A percentile compares a stretch with the other conserved stretches of the same genome.
phyloP scores from a whole-genome alignment of 2,797 vertebrate species.

The Poecilia picta region DNA sequence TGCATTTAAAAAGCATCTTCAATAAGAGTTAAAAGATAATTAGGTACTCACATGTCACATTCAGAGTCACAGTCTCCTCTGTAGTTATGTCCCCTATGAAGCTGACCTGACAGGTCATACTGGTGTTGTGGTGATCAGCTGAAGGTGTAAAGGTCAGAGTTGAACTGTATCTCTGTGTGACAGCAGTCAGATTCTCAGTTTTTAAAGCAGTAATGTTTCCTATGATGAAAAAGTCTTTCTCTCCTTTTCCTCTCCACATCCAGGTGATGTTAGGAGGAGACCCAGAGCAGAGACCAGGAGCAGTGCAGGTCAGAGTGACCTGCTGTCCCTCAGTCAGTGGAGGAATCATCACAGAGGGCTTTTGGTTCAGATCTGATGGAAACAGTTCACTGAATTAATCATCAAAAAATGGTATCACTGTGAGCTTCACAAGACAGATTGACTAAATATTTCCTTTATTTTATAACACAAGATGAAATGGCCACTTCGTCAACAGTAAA shows the following conservation, averaged over 20 bases:
- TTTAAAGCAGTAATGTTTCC: neutral
- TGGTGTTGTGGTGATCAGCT: conserved; percentile 30
- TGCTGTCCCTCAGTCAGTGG: conserved; percentile 39
- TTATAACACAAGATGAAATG: neutral
- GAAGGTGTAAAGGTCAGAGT: conserved; percentile 43
- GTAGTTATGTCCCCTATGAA: conserved; percentile 12
- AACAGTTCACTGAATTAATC: neutral
- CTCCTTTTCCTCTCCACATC: conserved; percentile 36
- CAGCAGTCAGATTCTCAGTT: neutral
- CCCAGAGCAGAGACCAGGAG: conserved; percentile 61
- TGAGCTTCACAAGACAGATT: neutral
- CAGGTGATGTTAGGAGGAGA: conserved; percentile 48
- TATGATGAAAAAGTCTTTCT: neutral
- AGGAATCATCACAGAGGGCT: conserved; percentile 38
- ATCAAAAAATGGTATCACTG: too few relatives aligned
- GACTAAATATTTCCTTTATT: neutral
- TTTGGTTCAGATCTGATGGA: conserved; percentile 47
- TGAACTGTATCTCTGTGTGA: conserved; percentile 30
- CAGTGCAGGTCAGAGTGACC: conserved; percentile 61
- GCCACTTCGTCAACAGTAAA: neutral
- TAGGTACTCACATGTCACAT: conserved; percentile 52
- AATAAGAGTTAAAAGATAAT: neutral
- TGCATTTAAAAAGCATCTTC: neutral
- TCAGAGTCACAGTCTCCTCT: conserved; percentile 26
- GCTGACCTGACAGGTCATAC: conserved; percentile 42